Evolutionary conservation across 1,140 invertebrate genomes (phyloP), one percentile per base, ranked within the genome.

Genomic region (Drosophila paulistorum): DNA sequence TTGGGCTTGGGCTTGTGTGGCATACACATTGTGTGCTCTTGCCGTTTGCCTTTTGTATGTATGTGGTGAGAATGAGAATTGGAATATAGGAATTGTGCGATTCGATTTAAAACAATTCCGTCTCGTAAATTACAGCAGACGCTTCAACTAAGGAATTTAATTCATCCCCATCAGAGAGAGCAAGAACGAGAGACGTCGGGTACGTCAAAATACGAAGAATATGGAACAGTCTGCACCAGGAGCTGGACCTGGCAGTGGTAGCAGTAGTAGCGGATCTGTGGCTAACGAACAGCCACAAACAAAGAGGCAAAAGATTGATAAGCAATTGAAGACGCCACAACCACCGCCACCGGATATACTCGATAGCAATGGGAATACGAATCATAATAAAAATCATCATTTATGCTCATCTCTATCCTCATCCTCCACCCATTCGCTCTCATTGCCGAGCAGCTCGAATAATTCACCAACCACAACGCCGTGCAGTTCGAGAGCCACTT

Each of bases 271-370:
- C 41, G 69, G 37, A 54, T 54, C 79, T 30, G 68, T 71, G 30
- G 37, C 72, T 59, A 86, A 80, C 30, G 90, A 91, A 42, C 90
- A 91, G 65, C 90, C 90, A 11, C 90, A 91, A 37, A 91, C 90
- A 6, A 91, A 91, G 72, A 66, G 90, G 14, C 86, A 91, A 42
- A 91, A 91, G 67, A 91, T 91, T 41, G 90, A 91, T 26, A 82
- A 91, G 59, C 91, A 95, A 94, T 66, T 84, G 30, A 76, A 78
- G 48, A 66, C 75, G 7, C 59, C 75, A 9, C 63, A 69, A 3
- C 90, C 90, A 42, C 90, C 74, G 9, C 63, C 75, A 42, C 90
- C 90, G 1, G 90, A 91, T 48, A 91, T 91, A 35, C 69, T 83
- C 3, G 83, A 86, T 51, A 71, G 65, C 20, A 83, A 90, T 64